These are phyloP conservation scores for Argynnis bischoffii DNA, from an alignment of 2,888 invertebrate species.

Conservation along the genomic window DNA sequence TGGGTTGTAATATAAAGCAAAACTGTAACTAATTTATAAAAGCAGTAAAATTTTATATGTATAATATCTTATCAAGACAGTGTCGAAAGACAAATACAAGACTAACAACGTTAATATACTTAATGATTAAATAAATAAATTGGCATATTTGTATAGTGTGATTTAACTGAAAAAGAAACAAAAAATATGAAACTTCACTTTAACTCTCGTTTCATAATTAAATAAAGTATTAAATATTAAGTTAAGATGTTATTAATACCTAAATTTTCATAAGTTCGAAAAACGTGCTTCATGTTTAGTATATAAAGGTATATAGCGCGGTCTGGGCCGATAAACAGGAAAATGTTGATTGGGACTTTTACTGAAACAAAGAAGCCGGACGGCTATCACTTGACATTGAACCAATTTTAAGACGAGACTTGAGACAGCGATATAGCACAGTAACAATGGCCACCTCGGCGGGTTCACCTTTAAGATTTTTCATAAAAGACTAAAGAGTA, in stretches of 20 bases:
- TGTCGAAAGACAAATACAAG: conserved; percentile 23
- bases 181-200: too few species aligned
- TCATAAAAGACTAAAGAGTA: conserved; percentile 26
- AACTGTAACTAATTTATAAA: conserved; percentile 1
- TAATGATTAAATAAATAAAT: conserved; percentile 13
- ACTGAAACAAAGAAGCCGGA: conserved; percentile 34
- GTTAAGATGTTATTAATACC: background rate
- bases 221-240: background rate
- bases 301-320: conserved; percentile 7
- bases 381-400: conserved; percentile 39
- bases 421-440: conserved; percentile 37
- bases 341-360: conserved; percentile 31
- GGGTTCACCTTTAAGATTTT: conserved; percentile 34
- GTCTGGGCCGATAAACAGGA: conserved; percentile 11
- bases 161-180: background rate
- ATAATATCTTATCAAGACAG: conserved; percentile 28
- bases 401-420: conserved; percentile 34
- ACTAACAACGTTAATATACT: conserved; percentile 13
- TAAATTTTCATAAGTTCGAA: background rate
- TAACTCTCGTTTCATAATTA: background rate
- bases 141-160: background rate
- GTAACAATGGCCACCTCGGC: conserved; percentile 35
- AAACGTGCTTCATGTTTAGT: background rate
- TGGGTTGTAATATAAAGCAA: conserved; percentile 52
- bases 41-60: background rate